Conservation (phyloP, 1,140 invertebrate genomes). For the Macrobrachium nipponense region DNA sequence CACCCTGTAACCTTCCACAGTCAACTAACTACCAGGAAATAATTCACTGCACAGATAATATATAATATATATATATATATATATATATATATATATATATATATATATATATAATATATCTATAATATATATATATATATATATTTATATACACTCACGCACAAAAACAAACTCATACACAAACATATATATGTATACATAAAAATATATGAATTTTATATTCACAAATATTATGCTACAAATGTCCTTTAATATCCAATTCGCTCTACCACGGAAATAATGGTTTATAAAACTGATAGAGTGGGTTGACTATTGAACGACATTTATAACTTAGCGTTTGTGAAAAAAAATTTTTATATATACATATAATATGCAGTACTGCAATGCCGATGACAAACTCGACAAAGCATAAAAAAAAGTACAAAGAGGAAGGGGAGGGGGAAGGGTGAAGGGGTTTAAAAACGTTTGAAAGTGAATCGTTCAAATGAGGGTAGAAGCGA, state of each 20-base stretch:
- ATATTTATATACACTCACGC: neutral
- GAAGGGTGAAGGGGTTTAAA: too few species aligned
- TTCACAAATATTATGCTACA: too few species aligned
- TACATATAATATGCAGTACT: neutral
- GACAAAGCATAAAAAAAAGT: neutral
- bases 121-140: neutral
- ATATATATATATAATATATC: neutral
- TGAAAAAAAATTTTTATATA: neutral
- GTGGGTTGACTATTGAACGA: too few species aligned
- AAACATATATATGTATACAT: conserved; percentile 3
- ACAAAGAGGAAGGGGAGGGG: too few species aligned
- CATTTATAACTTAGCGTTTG: too few species aligned
- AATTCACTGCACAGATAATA: neutral
- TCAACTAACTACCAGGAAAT: neutral
- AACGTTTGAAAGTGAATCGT: too few species aligned
- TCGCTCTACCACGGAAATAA: too few species aligned
- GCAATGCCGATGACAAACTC: neutral
- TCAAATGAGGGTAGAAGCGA: too few species aligned
- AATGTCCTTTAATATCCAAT: too few species aligned
- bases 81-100: neutral
- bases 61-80: conserved; percentile 10
- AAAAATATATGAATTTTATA: neutral
- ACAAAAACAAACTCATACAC: neutral
- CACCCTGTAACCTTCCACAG: neutral
- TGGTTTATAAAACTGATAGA: too few species aligned